Evolutionary conservation across 2,113 vertebrate genomes (phyloP).

Genomic region (Epinephelus moara): DNA sequence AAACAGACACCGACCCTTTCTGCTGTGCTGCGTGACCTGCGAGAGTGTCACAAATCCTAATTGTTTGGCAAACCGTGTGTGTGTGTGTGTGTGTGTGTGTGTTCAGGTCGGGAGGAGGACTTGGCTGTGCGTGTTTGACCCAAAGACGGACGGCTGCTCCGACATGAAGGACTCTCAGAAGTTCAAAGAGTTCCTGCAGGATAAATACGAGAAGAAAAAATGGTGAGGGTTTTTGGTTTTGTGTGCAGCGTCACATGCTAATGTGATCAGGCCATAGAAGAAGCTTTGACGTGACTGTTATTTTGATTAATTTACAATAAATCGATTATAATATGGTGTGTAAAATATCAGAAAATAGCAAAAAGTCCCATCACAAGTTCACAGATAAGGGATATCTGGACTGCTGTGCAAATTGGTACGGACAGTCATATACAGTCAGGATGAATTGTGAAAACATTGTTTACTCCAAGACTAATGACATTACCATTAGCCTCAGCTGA

Average conservation of each 20-base stretch:
- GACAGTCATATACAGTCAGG: no score
- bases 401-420: no score
- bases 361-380: no score
- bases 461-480: no score
- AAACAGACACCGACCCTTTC: not conserved
- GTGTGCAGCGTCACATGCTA: not conserved
- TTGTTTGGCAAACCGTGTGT: slow-evolving; percentile 3
- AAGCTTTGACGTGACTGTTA: not conserved
- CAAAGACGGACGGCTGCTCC: slow-evolving; percentile 87
- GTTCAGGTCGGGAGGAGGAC: slow-evolving; percentile 89
- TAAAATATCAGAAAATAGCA: no score
- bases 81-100: slow-evolving; percentile 4
- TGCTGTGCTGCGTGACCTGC: not conserved
- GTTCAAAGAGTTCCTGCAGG: slow-evolving; percentile 94
- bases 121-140: slow-evolving; percentile 91
- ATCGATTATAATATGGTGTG: no score
- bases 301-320: no score
- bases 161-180: slow-evolving; percentile 92
- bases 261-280: not conserved
- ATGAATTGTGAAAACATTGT: no score
- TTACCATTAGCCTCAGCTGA: no score
- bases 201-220: slow-evolving; percentile 94
- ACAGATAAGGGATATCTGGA: no score
- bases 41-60: not conserved
- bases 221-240: slow-evolving; percentile 82